Conservation (phyloP, 2,113 vertebrate genomes). For the Stomatorhinus ivindoensis region DNA sequence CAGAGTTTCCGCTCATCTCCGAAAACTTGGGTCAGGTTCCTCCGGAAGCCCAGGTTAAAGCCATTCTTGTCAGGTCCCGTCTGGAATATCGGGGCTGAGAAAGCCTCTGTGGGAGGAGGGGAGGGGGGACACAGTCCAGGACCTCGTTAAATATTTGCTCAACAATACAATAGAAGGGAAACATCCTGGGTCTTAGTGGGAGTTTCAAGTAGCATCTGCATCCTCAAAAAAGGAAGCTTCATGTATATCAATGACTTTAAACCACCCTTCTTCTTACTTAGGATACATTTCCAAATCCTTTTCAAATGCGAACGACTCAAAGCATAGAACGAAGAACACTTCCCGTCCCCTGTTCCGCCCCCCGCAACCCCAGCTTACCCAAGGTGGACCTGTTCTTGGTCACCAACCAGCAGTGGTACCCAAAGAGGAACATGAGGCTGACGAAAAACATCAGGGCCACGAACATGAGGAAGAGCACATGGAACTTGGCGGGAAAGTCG, state of each 20-base stretch:
- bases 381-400: slow-evolving; percentile 90
- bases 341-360: neutral
- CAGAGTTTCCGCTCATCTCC: slow-evolving; percentile 83
- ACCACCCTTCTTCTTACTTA: neutral
- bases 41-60: slow-evolving; percentile 78
- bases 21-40: slow-evolving; percentile 88
- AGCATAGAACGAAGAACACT: neutral
- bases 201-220: neutral
- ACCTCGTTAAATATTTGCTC: neutral
- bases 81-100: slow-evolving; percentile 83
- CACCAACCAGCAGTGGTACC: slow-evolving; percentile 94
- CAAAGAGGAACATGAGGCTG: slow-evolving; percentile 93
- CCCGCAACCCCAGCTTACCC: slow-evolving; percentile 61
- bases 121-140: slow-evolving; percentile 5
- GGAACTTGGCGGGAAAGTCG: slow-evolving; percentile 84
- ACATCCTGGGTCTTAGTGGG: neutral
- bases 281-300: neutral
- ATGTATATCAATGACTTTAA: neutral
- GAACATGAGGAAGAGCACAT: slow-evolving; percentile 92
- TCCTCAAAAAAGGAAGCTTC: neutral
- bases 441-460: slow-evolving; percentile 96
- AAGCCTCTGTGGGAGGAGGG: slow-evolving; percentile 71
- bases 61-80: slow-evolving; percentile 87
- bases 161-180: neutral
- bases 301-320: neutral